Evolutionary conservation across 2,888 invertebrate species (phyloP), one percentile per base, ranked within the genome.

Genomic region (Pollenia amentaria): DNA sequence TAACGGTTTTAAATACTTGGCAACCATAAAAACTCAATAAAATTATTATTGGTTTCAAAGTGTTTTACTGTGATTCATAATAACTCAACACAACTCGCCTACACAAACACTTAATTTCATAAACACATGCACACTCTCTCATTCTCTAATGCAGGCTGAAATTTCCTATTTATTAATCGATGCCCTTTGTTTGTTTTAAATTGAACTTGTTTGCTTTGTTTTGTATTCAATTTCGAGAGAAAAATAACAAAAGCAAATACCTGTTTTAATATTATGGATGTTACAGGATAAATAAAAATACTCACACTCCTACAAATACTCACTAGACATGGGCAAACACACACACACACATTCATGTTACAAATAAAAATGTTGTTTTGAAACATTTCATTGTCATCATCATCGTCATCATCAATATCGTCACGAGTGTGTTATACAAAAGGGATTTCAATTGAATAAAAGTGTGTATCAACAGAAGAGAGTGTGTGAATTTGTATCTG

Each of bases 381-480:
- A 16, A 73, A 48, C 55, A 51, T 70, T 78, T 73, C 70, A 85
- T 44, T 73, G 48, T 69, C 78, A 48, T 69, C 51, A 60, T 57
- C 62, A 53, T 48, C 57, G 70, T 16, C 42, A 60, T 29, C 42
- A 76, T 18, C 44, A 55, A 18, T 38, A 65, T 40, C 42, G 67
- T 62, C 46, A 57, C 75, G 48, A 46, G 46, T 65, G 64, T 64
- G 18, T 55, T 64, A 16, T n/a, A 69, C 82, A 85, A 70, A 82
- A 82, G 53, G 77, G 72, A 81, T 86, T 83, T 76, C 48, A 67
- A 67, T 77, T 62, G 46, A 65, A 80, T 75, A 70, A 75, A 75
- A 62, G 48, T 42, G 21, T 70, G 14, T 44, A 40, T 7, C 1
- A 12, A 38, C 7, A 11, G 3, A 10, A 62, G 16, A 11, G 1